A percentile compares a stretch with the other conserved stretches of the same genome.
These are phyloP conservation scores for Dryobotodes eremita DNA, from an alignment of 2,888 invertebrate species.

Conservation along the genomic window DNA sequence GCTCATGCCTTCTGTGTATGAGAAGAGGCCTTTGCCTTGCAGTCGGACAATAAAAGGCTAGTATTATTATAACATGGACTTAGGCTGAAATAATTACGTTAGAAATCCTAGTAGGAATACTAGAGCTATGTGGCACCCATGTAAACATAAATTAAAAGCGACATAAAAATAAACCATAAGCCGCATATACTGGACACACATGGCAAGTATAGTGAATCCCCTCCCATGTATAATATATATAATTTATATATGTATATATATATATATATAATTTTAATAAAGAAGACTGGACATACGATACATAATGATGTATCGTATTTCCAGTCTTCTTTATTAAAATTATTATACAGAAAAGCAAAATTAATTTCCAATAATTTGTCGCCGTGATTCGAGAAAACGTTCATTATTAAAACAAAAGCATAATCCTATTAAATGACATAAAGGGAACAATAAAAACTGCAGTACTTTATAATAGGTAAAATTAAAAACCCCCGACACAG, in stretches of 20 bases:
- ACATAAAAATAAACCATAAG: constrained; percentile 4
- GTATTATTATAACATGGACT: not conserved
- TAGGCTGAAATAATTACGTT: too few relatives aligned
- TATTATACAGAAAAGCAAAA: not conserved
- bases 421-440: not conserved
- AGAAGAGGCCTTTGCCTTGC: not conserved
- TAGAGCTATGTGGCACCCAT: too few relatives aligned
- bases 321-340: not conserved
- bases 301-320: too few relatives aligned
- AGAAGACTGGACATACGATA: too few relatives aligned
- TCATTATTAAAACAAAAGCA: not conserved
- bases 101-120: too few relatives aligned
- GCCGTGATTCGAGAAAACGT: not conserved
- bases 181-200: not conserved
- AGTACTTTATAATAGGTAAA: not conserved
- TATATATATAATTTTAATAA: too few relatives aligned
- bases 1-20: not conserved
- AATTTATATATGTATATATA: too few relatives aligned
- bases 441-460: not conserved
- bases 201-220: not conserved
- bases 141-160: too few relatives aligned
- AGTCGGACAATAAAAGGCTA: not conserved
- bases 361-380: not conserved
- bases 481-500: too few relatives aligned
- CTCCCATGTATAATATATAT: not conserved